Evolutionary conservation across 2,888 invertebrate species (phyloP), one percentile per base, ranked within the genome.

Genomic region (Zele albiditarsus): DNA sequence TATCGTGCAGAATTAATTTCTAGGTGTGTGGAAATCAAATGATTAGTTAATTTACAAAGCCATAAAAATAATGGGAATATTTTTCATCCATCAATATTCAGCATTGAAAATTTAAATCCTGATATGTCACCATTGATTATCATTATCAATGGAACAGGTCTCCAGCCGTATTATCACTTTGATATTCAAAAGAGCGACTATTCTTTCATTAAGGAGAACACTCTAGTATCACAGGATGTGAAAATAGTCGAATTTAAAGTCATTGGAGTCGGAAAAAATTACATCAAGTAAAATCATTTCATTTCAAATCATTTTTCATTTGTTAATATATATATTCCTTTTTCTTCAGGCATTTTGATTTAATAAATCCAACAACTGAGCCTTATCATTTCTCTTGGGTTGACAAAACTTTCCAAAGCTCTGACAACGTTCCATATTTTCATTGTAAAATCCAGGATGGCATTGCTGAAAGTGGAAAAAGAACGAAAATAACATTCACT

Each of bases 151-250:
- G 94, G 91, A 0, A 91, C 91, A 81, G 93, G 94, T 77, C 82
- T 94, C 69, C 90, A 94, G 78, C 94, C 95, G 0, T 92, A 93
- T 81, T 94, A 93, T 82, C 94, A 94, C 85, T 92, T 95, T 81
- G 94, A 94, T 79, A 89, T 94, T 62, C 92, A 93, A 78, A 92
- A 93, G 75, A 93, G 92, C 68, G 92, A 93, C 87, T 94, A 94
- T 85, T 84, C 94, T 66, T 89, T 89, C 2, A 90, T 90, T n/a
- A 89, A 90, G 31, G 87, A 1, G 0, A 90, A 78, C 83, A 85
- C 8, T 83, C 89, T 3, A 89, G 91, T 75, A 76, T 88, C 90
- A 46, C 81, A 83, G n/a, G 88, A 91, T 80, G 90, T 91, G 16
- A 90, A 91, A 71, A 92, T 94, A 28, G 88, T 94, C 63, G 93